Percentiles rank a stretch among this genome's conserved stretches.
Conservation (phyloP, 1,140 invertebrate genomes). For the Cyclina sinensis region DNA sequence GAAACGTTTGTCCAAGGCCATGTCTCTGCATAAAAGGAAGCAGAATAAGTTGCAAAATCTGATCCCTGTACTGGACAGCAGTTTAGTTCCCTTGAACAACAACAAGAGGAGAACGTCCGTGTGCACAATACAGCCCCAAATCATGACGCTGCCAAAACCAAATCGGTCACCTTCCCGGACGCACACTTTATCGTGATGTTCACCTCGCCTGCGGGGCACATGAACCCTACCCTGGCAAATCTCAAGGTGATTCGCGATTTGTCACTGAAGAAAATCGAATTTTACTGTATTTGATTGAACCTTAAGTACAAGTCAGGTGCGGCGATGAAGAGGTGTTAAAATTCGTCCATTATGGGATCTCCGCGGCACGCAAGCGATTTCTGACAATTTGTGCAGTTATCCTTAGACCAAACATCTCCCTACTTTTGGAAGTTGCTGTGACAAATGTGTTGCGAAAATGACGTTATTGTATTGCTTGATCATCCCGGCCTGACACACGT, state of each 20-base stretch:
- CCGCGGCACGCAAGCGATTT: background rate
- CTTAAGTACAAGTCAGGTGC: background rate
- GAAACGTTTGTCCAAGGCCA: too few species aligned
- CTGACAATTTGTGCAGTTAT: background rate
- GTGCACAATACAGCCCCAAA: slow-evolving; percentile 17
- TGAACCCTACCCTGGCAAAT: too few species aligned
- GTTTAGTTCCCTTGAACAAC: background rate
- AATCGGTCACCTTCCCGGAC: background rate
- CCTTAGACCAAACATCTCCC: background rate
- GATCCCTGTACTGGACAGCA: slow-evolving; percentile 21
- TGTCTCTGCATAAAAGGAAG: too few species aligned
- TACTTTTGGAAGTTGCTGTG: background rate
- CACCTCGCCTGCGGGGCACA: background rate
- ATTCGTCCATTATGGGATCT: background rate
- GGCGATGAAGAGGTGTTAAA: too few species aligned
- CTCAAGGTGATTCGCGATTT: too few species aligned
- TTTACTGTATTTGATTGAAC: too few species aligned
- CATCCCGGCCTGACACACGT: background rate
- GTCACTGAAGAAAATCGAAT: too few species aligned
- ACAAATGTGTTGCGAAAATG: background rate
- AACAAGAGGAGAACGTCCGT: slow-evolving; percentile 32
- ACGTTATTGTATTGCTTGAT: background rate
- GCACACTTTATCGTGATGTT: background rate
- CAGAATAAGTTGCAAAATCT: too few species aligned
- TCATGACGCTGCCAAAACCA: background rate